phyloP scores from a whole-genome alignment of 64 coral and sea anemone genomes.

The Pachyseris speciosa region DNA sequence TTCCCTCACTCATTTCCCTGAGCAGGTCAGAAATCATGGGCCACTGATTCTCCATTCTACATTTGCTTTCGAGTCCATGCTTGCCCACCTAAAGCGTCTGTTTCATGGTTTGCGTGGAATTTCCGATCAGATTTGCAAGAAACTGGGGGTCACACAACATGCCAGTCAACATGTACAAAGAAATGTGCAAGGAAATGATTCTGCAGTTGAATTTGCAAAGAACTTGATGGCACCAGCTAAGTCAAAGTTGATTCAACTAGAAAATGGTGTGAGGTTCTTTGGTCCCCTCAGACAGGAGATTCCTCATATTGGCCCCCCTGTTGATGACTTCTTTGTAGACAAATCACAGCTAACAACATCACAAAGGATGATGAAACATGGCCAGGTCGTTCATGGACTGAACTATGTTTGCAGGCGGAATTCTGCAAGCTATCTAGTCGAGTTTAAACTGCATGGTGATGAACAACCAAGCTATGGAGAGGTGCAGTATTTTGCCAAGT shows the following conservation, averaged over 20 bases:
- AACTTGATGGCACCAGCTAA: constrained; percentile 23
- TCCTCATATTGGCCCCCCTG: constrained; percentile 45
- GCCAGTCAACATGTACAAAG: constrained; percentile 28
- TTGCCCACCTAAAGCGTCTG: constrained; percentile 69
- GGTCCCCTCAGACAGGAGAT: constrained; percentile 21
- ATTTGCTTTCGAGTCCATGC: constrained; percentile 80
- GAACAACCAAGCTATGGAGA: constrained; percentile 39
- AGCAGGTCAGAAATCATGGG: constrained; percentile 80
- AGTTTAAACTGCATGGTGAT: constrained; percentile 11
- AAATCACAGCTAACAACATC: constrained; percentile 1
- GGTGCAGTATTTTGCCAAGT: constrained; percentile 53
- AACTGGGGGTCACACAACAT: constrained; percentile 65
- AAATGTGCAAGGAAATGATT: constrained; percentile 37
- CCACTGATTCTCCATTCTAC: constrained; percentile 77
- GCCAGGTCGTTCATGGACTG: constrained; percentile 56
- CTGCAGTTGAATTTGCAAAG: constrained; percentile 40
- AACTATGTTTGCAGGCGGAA: too few relatives aligned
- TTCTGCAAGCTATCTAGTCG: constrained; percentile 59
- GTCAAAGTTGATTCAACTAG: constrained; percentile 52
- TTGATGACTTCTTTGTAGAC: constrained; percentile 65
- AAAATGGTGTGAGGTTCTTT: constrained; percentile 45
- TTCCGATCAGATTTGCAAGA: constrained; percentile 72
- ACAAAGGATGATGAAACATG: constrained; percentile 61
- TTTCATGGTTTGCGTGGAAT: constrained; percentile 83
- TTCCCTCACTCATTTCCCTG: constrained; percentile 66